Evolutionary conservation across 1,140 invertebrate species (phyloP).

Genomic region (Lucilia sericata): DNA sequence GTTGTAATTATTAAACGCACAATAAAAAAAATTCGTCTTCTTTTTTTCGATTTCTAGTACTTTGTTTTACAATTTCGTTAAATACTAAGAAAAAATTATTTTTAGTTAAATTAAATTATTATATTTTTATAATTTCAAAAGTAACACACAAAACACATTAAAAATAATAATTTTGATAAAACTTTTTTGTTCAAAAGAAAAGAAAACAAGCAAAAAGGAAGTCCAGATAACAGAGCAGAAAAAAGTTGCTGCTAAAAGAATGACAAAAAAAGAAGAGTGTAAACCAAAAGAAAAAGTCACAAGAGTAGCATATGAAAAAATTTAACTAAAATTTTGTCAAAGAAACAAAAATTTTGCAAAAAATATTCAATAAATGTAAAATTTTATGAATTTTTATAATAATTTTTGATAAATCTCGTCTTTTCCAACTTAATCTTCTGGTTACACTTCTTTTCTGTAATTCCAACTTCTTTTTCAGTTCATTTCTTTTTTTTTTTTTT

Average conservation of each 20-base stretch:
- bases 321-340: too few relatives aligned
- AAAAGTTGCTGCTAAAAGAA: too few relatives aligned
- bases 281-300: not conserved
- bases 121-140: not conserved
- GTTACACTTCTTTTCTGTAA: not conserved
- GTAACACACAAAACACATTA: not conserved
- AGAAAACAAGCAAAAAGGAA: too few relatives aligned
- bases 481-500: too few relatives aligned
- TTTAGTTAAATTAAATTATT: not conserved
- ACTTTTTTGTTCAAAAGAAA: too few relatives aligned
- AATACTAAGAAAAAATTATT: not conserved
- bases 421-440: not conserved
- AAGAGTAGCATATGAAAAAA: too few relatives aligned
- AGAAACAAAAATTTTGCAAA: too few relatives aligned
- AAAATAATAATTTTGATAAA: not conserved
- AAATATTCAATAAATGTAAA: too few relatives aligned
- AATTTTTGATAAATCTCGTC: too few relatives aligned
- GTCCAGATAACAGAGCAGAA: too few relatives aligned
- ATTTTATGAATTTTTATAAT: too few relatives aligned
- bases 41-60: not conserved
- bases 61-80: not conserved
- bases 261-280: not conserved
- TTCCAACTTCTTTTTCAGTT: not conserved
- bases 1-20: not conserved
- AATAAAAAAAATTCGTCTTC: not conserved